Evolutionary conservation across 2,797 vertebrate species (phyloP).

Genomic region (Chaetophractus vellerosus): DNA sequence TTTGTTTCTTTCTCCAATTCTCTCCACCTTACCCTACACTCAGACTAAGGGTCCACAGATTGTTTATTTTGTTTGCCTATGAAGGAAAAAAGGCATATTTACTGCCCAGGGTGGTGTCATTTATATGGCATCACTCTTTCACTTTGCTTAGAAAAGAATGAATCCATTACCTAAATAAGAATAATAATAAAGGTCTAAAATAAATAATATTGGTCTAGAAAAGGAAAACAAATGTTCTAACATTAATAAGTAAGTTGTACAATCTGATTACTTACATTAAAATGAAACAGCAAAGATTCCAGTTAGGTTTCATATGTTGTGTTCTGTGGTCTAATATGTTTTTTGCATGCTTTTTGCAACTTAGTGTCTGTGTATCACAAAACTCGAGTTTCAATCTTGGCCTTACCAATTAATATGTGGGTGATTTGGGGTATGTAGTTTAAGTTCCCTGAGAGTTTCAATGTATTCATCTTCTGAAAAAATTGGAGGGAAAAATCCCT

Average conservation of each 20-base stretch:
- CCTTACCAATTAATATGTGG: neutral
- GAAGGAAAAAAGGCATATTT: neutral
- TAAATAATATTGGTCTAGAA: conserved; percentile 26
- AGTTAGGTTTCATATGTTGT: neutral
- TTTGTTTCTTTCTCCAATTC: neutral
- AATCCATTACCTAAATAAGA: neutral
- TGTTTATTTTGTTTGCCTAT: neutral
- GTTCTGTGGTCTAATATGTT: neutral
- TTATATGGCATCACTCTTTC: neutral
- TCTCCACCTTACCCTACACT: neutral
- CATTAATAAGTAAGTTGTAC: neutral
- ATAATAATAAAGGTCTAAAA: neutral
- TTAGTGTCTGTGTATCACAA: neutral
- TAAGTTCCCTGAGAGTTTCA: neutral
- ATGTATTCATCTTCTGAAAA: neutral
- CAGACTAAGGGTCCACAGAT: neutral
- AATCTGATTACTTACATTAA: conserved; percentile 39
- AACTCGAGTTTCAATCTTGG: neutral
- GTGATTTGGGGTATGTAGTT: neutral
- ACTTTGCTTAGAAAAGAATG: conserved; percentile 1
- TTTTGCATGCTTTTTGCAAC: neutral
- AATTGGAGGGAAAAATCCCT: neutral
- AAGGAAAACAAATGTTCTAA: neutral
- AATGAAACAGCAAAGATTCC: conserved; percentile 4
- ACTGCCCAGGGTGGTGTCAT: neutral